A percentile compares a stretch with the other conserved stretches of the same genome.
Evolutionary conservation across 2,888 invertebrate genomes (phyloP).

Genomic region (Scelioninae gen. 2): DNA sequence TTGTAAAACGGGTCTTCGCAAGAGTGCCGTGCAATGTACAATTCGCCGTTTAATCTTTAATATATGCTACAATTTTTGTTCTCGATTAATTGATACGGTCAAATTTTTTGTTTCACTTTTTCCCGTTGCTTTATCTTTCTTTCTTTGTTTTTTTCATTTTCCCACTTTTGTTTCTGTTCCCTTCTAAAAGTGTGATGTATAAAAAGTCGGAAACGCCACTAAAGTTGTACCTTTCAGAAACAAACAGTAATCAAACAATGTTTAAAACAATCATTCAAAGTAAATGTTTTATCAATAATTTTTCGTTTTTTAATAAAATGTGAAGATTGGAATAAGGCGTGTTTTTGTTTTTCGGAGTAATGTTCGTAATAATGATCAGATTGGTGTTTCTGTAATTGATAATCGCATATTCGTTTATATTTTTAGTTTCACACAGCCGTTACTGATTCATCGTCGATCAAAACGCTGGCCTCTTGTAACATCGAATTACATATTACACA

Average conservation of each 20-base stretch:
- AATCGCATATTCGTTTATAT: constrained; percentile 24
- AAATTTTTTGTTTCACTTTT: constrained; percentile 4
- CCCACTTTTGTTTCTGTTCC: too few species aligned
- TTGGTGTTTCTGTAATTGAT: constrained; percentile 33
- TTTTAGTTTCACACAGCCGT: constrained; percentile 8
- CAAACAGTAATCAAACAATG: constrained; percentile 23
- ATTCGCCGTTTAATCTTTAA: constrained; percentile 2
- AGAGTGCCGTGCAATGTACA: constrained; percentile 36
- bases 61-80: constrained; percentile 8
- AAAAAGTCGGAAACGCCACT: constrained; percentile 13
- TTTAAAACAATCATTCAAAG: constrained; percentile 16
- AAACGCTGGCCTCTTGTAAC: constrained; percentile 32
- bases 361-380: constrained; percentile 31
- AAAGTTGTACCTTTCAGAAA: constrained; percentile 8
- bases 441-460: constrained; percentile 25
- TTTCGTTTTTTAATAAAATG: constrained; percentile 37
- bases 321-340: constrained; percentile 17
- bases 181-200: constrained; percentile 8
- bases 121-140: neutral
- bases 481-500: too few species aligned
- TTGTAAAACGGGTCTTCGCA: constrained; percentile 8
- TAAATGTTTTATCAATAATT: constrained; percentile 11
- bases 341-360: constrained; percentile 26
- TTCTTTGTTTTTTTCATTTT: too few species aligned
- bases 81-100: constrained; percentile 2